Conservation (phyloP, 2,888 invertebrate genomes). For the Petrolisthes cinctipes region DNA sequence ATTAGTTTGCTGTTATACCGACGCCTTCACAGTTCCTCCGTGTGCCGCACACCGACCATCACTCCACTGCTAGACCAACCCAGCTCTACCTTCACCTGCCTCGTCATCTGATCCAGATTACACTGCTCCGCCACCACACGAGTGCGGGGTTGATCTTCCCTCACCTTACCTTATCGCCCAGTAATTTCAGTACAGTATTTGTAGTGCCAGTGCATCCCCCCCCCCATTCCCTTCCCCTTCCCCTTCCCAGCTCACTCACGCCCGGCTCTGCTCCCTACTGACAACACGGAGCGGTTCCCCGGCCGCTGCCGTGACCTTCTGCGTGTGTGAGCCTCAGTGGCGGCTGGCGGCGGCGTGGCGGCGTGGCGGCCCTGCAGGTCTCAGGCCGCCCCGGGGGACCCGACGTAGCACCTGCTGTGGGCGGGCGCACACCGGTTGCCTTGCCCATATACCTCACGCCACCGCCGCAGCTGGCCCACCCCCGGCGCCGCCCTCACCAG, state of each 20-base stretch:
- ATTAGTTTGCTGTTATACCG: constrained; percentile 35
- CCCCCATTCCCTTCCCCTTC: background rate
- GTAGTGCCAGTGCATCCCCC: background rate
- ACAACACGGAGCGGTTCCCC: constrained; percentile 33
- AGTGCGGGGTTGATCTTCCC: background rate
- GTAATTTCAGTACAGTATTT: too few relatives aligned
- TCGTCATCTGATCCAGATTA: background rate
- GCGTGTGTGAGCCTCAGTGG: constrained; percentile 37
- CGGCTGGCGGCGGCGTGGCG: constrained; percentile 38
- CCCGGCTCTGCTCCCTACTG: constrained; percentile 46
- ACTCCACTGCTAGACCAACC: constrained; percentile 12
- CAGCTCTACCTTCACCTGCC: background rate
- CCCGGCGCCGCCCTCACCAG: constrained; percentile 53
- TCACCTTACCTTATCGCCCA: background rate
- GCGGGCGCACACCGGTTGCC: constrained; percentile 55
- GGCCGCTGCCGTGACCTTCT: constrained; percentile 32
- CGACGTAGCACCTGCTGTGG: constrained; percentile 40
- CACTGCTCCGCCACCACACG: constrained; percentile 18
- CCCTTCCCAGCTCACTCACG: constrained; percentile 25
- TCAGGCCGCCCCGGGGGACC: constrained; percentile 31
- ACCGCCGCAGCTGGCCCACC: constrained; percentile 52
- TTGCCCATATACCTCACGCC: constrained; percentile 59
- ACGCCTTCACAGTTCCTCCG: constrained; percentile 44
- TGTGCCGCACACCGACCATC: constrained; percentile 24
- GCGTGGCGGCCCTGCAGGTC: constrained; percentile 17